Conservation (phyloP, 1,140 invertebrate genomes). For the Chlorops oryzae region DNA sequence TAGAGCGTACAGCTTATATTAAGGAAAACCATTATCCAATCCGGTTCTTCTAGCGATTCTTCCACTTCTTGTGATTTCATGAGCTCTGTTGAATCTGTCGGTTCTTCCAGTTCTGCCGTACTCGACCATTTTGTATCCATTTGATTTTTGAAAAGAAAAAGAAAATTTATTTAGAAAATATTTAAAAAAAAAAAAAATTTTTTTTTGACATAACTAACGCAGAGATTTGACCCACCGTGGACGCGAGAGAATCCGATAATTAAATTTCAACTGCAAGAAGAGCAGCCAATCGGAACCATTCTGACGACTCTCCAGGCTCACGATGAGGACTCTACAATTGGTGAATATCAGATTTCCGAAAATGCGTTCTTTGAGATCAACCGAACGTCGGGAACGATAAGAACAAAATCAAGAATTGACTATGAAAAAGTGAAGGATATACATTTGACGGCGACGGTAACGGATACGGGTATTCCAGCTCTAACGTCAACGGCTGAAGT, state of each 20-base stretch:
- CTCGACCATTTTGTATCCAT: no score
- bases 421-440: constrained; percentile 72
- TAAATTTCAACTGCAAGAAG: constrained; percentile 69
- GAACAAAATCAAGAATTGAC: constrained; percentile 70
- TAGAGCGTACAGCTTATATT: no score
- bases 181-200: constrained; percentile 5
- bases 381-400: constrained; percentile 71
- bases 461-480: constrained; percentile 78
- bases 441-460: constrained; percentile 72
- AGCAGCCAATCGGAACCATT: constrained; percentile 73
- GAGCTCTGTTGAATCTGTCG: no score
- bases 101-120: no score
- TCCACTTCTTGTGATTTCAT: no score
- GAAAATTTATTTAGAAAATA: constrained; percentile 11
- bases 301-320: constrained; percentile 73
- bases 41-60: no score
- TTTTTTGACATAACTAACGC: no score
- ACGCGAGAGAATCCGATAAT: constrained; percentile 63
- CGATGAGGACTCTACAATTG: constrained; percentile 77
- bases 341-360: constrained; percentile 54
- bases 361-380: constrained; percentile 74
- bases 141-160: no score
- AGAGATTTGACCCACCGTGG: constrained; percentile 64
- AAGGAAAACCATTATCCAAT: no score
- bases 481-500: constrained; percentile 68